Percentiles rank a stretch among this genome's conserved stretches.
Conservation (phyloP, 2,888 invertebrate species). For the Thymelicus acteon region DNA sequence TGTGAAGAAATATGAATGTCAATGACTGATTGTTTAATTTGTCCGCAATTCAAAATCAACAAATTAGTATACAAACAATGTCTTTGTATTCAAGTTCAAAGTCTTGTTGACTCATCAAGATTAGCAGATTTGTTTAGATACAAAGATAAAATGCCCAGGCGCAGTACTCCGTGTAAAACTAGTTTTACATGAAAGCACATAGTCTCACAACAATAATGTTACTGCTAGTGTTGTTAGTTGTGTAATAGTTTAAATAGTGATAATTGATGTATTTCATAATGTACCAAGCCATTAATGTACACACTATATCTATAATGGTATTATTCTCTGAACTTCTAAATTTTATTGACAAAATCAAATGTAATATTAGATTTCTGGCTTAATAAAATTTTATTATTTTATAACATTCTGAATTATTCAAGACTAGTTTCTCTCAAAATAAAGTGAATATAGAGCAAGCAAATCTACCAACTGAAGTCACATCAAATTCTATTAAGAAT, state of each 20-base stretch:
- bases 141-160: not conserved
- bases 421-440: not conserved
- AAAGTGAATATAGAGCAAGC: conserved; percentile 11
- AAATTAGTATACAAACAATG: conserved; percentile 18
- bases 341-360: too few relatives aligned
- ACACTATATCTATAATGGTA: too few relatives aligned
- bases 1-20: conserved; percentile 16
- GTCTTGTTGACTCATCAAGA: conserved; percentile 25
- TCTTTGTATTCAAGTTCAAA: conserved; percentile 30
- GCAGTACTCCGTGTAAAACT: not conserved
- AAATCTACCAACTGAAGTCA: conserved; percentile 27
- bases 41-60: conserved; percentile 11
- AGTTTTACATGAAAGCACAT: not conserved
- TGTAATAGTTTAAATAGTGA: too few relatives aligned
- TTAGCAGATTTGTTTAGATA: conserved; percentile 13
- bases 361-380: too few relatives aligned
- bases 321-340: too few relatives aligned
- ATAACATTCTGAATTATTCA: not conserved
- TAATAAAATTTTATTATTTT: too few relatives aligned
- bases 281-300: too few relatives aligned
- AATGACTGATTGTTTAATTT: conserved; percentile 25
- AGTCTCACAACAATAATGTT: too few relatives aligned
- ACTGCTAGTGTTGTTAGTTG: too few relatives aligned
- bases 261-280: too few relatives aligned
- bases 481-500: conserved; percentile 14